Evolutionary conservation across 2,797 vertebrate genomes (phyloP).

Genomic region (Sarcophilus harrisii): DNA sequence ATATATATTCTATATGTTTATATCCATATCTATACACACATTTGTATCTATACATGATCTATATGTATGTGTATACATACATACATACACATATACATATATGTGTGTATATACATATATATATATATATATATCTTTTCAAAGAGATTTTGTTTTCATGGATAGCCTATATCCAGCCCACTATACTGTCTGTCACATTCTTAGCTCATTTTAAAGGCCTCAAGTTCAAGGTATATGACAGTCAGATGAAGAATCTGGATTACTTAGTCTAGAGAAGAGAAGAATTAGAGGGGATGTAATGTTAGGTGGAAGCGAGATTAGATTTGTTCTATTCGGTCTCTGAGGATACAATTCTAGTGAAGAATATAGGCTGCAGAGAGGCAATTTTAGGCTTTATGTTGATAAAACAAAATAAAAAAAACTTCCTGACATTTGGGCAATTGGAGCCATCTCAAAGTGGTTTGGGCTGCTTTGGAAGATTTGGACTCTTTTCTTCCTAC

Average conservation of each 20-base stretch:
- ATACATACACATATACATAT: too few relatives aligned
- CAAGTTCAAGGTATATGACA: not conserved
- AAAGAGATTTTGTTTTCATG: not conserved
- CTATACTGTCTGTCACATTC: not conserved
- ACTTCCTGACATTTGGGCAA: not conserved
- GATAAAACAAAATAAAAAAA: not conserved
- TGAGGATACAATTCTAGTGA: not conserved
- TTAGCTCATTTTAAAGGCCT: not conserved
- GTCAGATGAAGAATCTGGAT: not conserved
- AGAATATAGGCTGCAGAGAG: not conserved
- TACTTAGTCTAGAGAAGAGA: not conserved
- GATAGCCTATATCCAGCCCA: not conserved
- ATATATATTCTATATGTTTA: too few relatives aligned
- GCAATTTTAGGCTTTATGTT: not conserved
- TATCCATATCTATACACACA: too few relatives aligned
- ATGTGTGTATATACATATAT: too few relatives aligned
- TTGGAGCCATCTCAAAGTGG: not conserved
- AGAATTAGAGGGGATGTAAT: not conserved
- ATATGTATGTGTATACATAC: too few relatives aligned
- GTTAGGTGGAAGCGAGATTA: not conserved
- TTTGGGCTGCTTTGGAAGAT: not conserved
- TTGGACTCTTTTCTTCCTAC: not conserved
- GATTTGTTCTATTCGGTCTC: not conserved
- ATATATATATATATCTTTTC: not conserved
- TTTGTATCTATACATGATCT: too few relatives aligned